Evolutionary conservation across 2,888 invertebrate genomes (phyloP).

Genomic region (Deilephila porcellus): DNA sequence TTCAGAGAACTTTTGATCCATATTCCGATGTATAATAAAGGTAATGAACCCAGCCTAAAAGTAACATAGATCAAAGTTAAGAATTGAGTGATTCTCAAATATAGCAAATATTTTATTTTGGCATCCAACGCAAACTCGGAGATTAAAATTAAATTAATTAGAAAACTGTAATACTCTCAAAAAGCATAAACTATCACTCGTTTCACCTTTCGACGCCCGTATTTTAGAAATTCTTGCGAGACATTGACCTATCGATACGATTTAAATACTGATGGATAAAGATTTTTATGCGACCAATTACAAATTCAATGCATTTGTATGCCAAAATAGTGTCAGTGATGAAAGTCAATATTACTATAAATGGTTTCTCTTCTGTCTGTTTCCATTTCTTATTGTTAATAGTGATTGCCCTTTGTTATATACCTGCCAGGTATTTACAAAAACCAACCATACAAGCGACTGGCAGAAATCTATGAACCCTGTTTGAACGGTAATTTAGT

Average conservation of each 20-base stretch:
- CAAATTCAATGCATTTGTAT: background rate
- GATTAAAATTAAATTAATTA: background rate
- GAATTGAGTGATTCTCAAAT: too few relatives aligned
- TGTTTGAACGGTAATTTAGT: too few relatives aligned
- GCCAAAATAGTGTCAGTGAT: background rate
- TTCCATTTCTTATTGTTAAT: too few relatives aligned
- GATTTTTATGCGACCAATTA: background rate
- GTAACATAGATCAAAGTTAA: too few relatives aligned
- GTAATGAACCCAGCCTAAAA: too few relatives aligned
- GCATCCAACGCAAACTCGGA: background rate
- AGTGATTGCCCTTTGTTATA: too few relatives aligned
- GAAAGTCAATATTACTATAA: background rate
- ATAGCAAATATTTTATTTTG: background rate
- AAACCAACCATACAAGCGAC: too few relatives aligned
- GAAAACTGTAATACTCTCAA: background rate
- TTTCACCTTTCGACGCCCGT: background rate
- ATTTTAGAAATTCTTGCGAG: slow-evolving; percentile 7
- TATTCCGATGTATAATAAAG: too few relatives aligned
- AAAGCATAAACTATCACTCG: background rate
- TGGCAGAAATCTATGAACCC: too few relatives aligned
- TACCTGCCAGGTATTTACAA: too few relatives aligned
- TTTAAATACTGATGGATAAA: background rate
- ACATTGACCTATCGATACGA: background rate
- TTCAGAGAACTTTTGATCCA: too few relatives aligned
- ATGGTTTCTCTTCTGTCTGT: too few relatives aligned